These are phyloP conservation scores for Oppia nitens DNA, from an alignment of 1,140 invertebrate genomes.

Conservation along the genomic window DNA sequence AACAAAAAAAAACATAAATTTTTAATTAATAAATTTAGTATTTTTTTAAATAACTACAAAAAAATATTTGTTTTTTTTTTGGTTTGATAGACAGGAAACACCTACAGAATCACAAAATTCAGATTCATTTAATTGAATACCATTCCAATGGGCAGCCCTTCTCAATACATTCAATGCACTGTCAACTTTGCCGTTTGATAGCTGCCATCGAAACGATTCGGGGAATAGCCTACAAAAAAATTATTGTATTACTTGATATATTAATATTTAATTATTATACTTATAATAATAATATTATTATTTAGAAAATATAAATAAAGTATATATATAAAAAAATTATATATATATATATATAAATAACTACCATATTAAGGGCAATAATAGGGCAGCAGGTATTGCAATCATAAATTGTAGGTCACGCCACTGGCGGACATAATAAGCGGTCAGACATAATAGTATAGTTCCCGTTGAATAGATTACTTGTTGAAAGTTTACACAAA, in stretches of 20 bases:
- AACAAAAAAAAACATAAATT: no score
- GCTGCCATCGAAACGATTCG: constrained; percentile 21
- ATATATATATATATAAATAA: no score
- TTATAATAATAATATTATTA: constrained; percentile 11
- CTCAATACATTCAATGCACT: constrained; percentile 15
- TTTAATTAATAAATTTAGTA: no score
- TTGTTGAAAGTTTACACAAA: constrained; percentile 25
- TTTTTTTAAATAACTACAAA: no score
- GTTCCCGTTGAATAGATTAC: constrained; percentile 28
- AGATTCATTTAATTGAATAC: no score
- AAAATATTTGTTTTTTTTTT: no score
- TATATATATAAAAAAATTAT: no score
- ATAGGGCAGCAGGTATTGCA: constrained; percentile 21
- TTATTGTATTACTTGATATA: no score
- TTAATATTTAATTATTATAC: no score
- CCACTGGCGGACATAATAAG: constrained; percentile 28
- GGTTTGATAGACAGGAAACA: no score
- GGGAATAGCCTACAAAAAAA: constrained; percentile 23
- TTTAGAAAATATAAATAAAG: no score
- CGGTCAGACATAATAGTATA: constrained; percentile 24
- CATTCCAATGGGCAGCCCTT: constrained; percentile 18
- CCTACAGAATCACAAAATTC: no score
- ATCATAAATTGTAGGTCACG: constrained; percentile 23
- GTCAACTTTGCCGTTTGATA: constrained; percentile 13
- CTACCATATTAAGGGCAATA: constrained; percentile 26